A percentile compares a stretch with the other conserved stretches of the same genome.
Conservation (phyloP, 2,797 vertebrate genomes). For the Paguma larvata region DNA sequence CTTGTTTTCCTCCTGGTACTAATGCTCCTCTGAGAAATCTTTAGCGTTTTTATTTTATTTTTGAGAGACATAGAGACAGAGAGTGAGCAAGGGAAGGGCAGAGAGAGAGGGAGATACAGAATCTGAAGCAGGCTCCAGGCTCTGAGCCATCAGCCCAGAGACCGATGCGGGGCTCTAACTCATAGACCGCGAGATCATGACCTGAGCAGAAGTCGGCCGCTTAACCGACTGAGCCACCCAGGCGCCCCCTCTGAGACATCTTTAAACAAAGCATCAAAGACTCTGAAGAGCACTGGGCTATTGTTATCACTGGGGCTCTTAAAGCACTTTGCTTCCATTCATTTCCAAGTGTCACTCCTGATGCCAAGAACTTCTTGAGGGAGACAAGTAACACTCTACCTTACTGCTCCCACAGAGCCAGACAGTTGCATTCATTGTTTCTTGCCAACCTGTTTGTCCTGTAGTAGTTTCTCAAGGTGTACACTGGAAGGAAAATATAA, state of each 20-base stretch:
- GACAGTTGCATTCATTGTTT: background rate
- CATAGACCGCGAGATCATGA: too few relatives aligned
- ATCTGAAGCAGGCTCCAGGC: too few relatives aligned
- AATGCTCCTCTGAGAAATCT: background rate
- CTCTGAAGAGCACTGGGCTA: background rate
- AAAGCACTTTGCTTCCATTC: background rate
- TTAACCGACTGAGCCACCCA: too few relatives aligned
- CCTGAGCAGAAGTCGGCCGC: too few relatives aligned
- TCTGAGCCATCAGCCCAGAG: too few relatives aligned
- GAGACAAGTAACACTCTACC: background rate
- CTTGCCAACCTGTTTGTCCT: background rate
- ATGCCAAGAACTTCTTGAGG: background rate
- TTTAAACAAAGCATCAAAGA: background rate
- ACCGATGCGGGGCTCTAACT: too few relatives aligned
- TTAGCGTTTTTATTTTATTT: too few relatives aligned
- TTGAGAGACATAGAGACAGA: too few relatives aligned
- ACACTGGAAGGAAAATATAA: background rate
- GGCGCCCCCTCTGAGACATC: background rate
- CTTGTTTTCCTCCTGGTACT: background rate
- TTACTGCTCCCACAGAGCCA: background rate
- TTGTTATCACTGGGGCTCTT: background rate
- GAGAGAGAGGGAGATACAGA: too few relatives aligned
- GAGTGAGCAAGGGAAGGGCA: too few relatives aligned
- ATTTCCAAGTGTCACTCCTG: background rate
- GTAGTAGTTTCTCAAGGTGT: constrained; percentile 9